Evolutionary conservation across 2,113 vertebrate species (phyloP), one percentile per base, ranked within the genome.

Genomic region (Sebastes fasciatus): DNA sequence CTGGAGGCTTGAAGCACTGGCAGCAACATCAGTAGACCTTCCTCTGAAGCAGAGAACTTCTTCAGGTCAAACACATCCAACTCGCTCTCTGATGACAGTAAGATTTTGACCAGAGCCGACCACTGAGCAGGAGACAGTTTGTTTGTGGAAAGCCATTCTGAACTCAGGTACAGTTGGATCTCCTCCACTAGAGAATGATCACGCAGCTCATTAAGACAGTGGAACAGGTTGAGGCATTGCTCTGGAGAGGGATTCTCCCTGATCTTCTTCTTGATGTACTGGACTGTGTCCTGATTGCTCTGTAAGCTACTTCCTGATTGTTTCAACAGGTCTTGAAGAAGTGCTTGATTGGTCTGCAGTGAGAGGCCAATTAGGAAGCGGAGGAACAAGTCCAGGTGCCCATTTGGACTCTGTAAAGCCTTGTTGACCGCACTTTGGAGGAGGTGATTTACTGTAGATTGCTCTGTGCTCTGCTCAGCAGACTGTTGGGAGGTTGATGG

Each of bases 341-440:
- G 63, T 19, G 6, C 34, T 26, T 65, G 63, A 45, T 65, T 65
- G 17, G 63, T 46, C 42, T 45, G 63, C 63, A 65, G 63, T 21
- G 63, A 46, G 14, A 65, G 63, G 3, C 63, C 63, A 16, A 65
- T 5, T 17, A 65, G 63, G 63, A 65, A 65, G 17, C 63, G 63
- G 17, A 65, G 63, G 63, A 65, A 65, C 63, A 65, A 46, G 63
- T 65, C 63, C 63, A 65, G 63, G 40, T 65, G 63, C 46, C 42
- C 63, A 46, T 46, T 65, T 11, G 63, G 63, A 45, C 42, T 65
- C 9, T 45, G 40, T 21, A 65, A 65, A 11, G 63, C 63, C 42
- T 65, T 19, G 42, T 65, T 14, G 10, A 65, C 63, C 5, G 17
- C 63, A 12, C 17, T 65, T 19, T 67, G 42, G 14, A n/a, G 48